Evolutionary conservation across 1,140 invertebrate genomes (phyloP), one percentile per base, ranked within the genome.

Genomic region (Oryzaephilus surinamensis): DNA sequence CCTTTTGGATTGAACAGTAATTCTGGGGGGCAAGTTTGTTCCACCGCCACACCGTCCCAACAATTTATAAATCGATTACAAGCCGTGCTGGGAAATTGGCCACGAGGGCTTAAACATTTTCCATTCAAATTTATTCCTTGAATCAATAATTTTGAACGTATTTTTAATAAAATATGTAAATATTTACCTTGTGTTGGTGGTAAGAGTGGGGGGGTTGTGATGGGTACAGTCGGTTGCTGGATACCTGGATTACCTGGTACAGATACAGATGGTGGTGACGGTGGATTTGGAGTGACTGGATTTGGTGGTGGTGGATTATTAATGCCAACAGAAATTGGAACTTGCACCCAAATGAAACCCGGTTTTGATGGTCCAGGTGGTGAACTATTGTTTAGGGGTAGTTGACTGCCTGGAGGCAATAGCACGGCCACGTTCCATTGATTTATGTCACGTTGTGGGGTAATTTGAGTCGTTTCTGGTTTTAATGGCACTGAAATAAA

Each of bases 1-100:
- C 62, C 57, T 1, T 61, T 70, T n/a, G 65, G 51, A 10, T 71
- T 74, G 53, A 81, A 82, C 0, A 76, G 52, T 0, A 81, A 50
- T 6, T 72, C 72, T 8, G 57, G 54, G 0, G 76, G 76, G 47
- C 79, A 82, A 7, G 69, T 63, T 51, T 80, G 73, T 44, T 80
- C 77, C 4, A 74, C 61, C 0, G 70, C 74, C 24, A 68, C 65
- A 1, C 74, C 77, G 46, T 80, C 77, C 79, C 78, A 82, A 43
- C 79, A 82, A 51, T 80, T 81, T 0, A 81, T 43, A 52, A 75
- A 82, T 48, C 67, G 73, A 14, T 67, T 69, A 50, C 79, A 81
- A 6, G 65, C 64, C 6, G 63, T 70, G 15, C 72, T 74, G 0
- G 74, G 67, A 40, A 77, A 78, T 50, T 77, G 75, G 14, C 76